phyloP scores from a whole-genome alignment of 2,113 vertebrate species.

The Zosterops borbonicus region DNA sequence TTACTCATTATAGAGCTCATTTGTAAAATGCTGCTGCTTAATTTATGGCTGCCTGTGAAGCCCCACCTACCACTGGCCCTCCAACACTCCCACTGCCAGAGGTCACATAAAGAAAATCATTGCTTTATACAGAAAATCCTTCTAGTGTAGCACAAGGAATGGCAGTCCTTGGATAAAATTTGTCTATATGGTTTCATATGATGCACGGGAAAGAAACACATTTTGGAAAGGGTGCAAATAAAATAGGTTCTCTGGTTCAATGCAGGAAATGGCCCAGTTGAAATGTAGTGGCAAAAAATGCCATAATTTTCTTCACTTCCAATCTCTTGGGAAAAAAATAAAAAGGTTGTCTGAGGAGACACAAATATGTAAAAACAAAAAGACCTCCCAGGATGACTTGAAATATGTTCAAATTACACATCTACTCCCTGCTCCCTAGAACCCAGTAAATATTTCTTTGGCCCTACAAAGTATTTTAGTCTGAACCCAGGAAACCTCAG shows the following conservation, averaged over 20 bases:
- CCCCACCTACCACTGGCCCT: not conserved
- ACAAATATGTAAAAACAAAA: slow-evolving; percentile 39
- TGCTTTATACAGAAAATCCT: not conserved
- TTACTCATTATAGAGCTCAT: not conserved
- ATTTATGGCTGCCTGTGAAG: not conserved
- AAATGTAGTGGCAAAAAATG: not conserved
- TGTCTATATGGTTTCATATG: not conserved
- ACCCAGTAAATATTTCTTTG: slow-evolving; percentile 59
- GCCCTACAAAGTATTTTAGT: slow-evolving; percentile 32
- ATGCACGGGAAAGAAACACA: not conserved
- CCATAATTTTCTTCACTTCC: not conserved
- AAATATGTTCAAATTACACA: slow-evolving; percentile 50
- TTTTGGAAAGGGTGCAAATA: not conserved
- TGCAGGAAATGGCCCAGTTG: not conserved
- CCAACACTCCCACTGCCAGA: not conserved
- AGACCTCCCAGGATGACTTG: slow-evolving; percentile 61
- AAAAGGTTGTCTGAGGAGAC: slow-evolving; percentile 16
- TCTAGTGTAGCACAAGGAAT: not conserved
- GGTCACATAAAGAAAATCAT: not conserved
- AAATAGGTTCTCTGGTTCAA: not conserved
- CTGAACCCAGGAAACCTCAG: slow-evolving; percentile 59
- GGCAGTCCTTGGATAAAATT: not conserved
- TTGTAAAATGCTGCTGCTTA: not conserved
- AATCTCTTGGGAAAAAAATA: not conserved
- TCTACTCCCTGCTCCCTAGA: slow-evolving; percentile 46